These are phyloP conservation scores for Leptosomus discolor DNA, from an alignment of 2,113 vertebrate species.

Conservation along the genomic window DNA sequence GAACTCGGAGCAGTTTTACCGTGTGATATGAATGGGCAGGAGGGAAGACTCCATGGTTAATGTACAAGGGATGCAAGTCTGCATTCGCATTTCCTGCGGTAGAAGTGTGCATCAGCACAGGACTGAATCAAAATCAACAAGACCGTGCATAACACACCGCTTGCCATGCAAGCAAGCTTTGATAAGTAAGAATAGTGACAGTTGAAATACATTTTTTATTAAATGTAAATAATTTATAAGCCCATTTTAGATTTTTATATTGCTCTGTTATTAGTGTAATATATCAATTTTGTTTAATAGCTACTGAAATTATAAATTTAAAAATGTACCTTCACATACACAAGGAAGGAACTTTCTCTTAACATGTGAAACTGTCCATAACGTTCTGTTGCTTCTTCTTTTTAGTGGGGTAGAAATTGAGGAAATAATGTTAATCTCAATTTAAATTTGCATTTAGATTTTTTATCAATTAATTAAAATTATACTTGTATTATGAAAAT, in stretches of 20 bases:
- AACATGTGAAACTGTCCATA: not conserved
- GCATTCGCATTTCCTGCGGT: not conserved
- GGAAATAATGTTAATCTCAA: not conserved
- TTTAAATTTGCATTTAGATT: not conserved
- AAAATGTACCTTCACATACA: not conserved
- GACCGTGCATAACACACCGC: fast-evolving
- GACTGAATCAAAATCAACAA: not conserved
- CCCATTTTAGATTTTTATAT: not conserved
- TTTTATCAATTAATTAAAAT: not conserved
- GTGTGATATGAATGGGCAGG: not conserved
- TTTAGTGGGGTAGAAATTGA: not conserved
- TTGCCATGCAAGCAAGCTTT: not conserved
- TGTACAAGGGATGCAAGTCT: not conserved
- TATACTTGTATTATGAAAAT: not conserved
- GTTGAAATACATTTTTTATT: not conserved
- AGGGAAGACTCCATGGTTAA: not conserved
- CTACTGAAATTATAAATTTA: not conserved
- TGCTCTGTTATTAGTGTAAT: not conserved
- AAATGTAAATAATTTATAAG: not conserved
- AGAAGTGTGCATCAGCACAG: fast-evolving
- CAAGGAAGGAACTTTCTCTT: not conserved
- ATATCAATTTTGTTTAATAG: not conserved
- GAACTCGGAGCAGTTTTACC: not conserved
- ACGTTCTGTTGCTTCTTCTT: not conserved
- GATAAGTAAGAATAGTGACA: not conserved